Percentiles rank a stretch among this genome's conserved stretches.
These are phyloP conservation scores for Malurus melanocephalus DNA, from an alignment of 2,113 vertebrate genomes.

Conservation along the genomic window DNA sequence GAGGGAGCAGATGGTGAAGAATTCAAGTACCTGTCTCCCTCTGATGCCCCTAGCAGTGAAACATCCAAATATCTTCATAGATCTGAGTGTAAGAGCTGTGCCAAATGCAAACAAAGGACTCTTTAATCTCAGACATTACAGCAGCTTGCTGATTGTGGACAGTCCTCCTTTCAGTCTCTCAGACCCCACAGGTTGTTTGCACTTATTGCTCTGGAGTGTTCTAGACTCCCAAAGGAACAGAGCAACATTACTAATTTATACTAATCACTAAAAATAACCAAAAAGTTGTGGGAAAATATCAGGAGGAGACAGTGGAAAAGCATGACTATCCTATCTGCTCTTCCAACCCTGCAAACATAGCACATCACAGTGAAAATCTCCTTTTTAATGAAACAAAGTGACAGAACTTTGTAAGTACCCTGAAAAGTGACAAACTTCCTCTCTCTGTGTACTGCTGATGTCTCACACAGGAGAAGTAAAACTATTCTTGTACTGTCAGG, in stretches of 20 bases:
- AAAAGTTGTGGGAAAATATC: background rate
- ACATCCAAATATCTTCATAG: background rate
- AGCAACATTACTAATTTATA: slow-evolving; percentile 22
- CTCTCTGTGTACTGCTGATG: background rate
- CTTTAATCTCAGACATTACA: background rate
- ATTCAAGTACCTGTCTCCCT: background rate
- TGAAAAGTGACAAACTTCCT: background rate
- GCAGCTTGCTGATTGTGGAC: background rate
- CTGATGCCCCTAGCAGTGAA: background rate
- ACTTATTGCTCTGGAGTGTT: background rate
- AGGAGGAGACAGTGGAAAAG: background rate
- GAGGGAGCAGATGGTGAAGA: slow-evolving; percentile 29
- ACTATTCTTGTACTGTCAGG: background rate
- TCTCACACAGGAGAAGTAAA: background rate
- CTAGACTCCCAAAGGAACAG: background rate
- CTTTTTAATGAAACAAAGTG: background rate
- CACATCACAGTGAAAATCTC: background rate
- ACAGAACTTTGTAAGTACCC: background rate
- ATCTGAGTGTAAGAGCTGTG: background rate
- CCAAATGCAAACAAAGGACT: slow-evolving; percentile 28
- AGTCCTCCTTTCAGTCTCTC: background rate
- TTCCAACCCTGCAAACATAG: background rate
- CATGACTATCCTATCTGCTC: background rate
- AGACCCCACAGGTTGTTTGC: slow-evolving; percentile 10
- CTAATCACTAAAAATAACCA: background rate